phyloP scores from a whole-genome alignment of 2,113 vertebrate species.

The Dolichallabes microphthalmus region DNA sequence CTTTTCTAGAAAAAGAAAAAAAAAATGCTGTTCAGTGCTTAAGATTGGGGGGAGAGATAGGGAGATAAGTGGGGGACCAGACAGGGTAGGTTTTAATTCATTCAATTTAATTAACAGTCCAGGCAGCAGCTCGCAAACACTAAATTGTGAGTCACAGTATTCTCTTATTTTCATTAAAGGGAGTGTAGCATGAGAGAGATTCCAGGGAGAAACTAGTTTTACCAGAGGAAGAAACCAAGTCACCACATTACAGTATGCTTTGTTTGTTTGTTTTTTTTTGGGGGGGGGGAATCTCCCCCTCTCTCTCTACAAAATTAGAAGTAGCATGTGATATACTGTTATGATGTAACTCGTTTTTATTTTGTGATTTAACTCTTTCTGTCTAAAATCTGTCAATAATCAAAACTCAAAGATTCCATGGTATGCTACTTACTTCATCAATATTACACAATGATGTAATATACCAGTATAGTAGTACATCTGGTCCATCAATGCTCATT shows the following conservation, averaged over 20 bases:
- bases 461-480: background rate
- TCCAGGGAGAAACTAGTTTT: conserved; percentile 48
- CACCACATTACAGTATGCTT: background rate
- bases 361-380: background rate
- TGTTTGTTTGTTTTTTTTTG: too few relatives aligned
- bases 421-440: background rate
- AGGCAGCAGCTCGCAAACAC: conserved; percentile 63
- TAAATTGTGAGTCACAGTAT: conserved; percentile 74
- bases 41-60: conserved; percentile 71
- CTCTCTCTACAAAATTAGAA: background rate
- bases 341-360: background rate
- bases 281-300: too few relatives aligned
- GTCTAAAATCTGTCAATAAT: background rate
- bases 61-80: conserved; percentile 55
- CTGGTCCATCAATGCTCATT: background rate
- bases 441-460: background rate
- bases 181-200: conserved; percentile 67
- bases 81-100: conserved; percentile 68
- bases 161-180: conserved; percentile 71
- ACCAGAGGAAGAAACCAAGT: background rate
- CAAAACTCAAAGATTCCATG: background rate
- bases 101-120: conserved; percentile 72
- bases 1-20: conserved; percentile 28
- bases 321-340: background rate
- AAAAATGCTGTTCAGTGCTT: conserved; percentile 63